Conservation (phyloP, 2,888 invertebrate genomes). For the Himalopsyche japonica region DNA sequence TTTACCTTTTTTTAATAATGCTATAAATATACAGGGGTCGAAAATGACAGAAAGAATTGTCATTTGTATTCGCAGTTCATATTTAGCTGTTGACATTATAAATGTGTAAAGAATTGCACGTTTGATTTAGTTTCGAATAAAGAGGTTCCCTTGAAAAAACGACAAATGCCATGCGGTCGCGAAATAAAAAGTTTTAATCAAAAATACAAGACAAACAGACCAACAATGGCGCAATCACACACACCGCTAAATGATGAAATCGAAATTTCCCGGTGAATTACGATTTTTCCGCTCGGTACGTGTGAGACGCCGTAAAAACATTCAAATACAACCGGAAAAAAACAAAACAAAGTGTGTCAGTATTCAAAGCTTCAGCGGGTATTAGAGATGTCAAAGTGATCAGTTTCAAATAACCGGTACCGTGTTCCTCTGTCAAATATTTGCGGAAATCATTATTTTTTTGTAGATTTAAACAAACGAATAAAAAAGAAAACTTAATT, state of each 20-base stretch:
- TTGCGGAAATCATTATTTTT: no score
- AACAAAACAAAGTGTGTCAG: background rate
- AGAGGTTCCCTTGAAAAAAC: background rate
- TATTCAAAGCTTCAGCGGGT: background rate
- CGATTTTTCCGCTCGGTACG: slow-evolving; percentile 5
- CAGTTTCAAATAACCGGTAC: background rate
- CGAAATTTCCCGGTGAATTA: slow-evolving; percentile 20
- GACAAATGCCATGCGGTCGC: background rate
- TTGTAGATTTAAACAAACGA: no score
- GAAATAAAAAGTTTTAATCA: background rate
- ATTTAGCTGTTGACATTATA: background rate
- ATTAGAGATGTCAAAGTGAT: no score
- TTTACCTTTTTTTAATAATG: no score
- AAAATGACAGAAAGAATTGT: no score
- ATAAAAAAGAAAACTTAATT: no score
- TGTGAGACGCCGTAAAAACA: background rate
- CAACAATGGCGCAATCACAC: slow-evolving; percentile 8
- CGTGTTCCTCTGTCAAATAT: no score
- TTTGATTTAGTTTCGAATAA: background rate
- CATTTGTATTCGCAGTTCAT: background rate
- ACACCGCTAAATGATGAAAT: slow-evolving; percentile 14
- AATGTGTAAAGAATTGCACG: background rate
- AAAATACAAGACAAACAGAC: background rate
- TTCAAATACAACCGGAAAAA: background rate
- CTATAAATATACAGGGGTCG: no score